Percentiles rank a stretch among this genome's conserved stretches.
phyloP scores from a whole-genome alignment of 1,140 invertebrate genomes.

The Orchestia grillus region DNA sequence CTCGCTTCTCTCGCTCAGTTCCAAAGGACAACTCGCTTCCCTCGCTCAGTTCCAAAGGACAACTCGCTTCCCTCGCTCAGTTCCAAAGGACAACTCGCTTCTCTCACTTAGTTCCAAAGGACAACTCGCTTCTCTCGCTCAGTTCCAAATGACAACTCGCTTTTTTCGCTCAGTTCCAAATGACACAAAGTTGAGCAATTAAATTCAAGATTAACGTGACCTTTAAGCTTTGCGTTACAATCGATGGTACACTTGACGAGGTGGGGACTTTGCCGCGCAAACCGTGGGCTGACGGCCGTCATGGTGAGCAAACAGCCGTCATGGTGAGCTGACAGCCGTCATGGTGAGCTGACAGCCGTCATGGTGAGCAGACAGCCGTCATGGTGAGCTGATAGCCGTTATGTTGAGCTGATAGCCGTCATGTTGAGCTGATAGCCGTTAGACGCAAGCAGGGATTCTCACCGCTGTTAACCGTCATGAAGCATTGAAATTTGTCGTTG shows the following conservation, averaged over 20 bases:
- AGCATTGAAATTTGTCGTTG: too few relatives aligned
- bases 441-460: too few relatives aligned
- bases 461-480: too few relatives aligned
- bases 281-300: neutral
- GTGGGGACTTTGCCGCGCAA: neutral
- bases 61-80: too few relatives aligned
- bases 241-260: neutral
- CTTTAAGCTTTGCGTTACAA: neutral
- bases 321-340: neutral
- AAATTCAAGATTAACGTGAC: neutral
- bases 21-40: too few relatives aligned
- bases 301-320: neutral
- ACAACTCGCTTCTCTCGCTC: too few relatives aligned
- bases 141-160: neutral
- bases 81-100: too few relatives aligned
- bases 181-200: neutral
- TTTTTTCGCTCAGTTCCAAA: neutral
- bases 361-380: neutral
- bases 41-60: too few relatives aligned
- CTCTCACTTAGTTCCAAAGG: too few relatives aligned
- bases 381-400: neutral
- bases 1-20: too few relatives aligned
- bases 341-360: neutral
- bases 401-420: too few relatives aligned
- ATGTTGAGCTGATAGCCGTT: too few relatives aligned